Evolutionary conservation across 37 sponge, comb jelly and placozoan species (phyloP).

Genomic region (Geodia barretti): DNA sequence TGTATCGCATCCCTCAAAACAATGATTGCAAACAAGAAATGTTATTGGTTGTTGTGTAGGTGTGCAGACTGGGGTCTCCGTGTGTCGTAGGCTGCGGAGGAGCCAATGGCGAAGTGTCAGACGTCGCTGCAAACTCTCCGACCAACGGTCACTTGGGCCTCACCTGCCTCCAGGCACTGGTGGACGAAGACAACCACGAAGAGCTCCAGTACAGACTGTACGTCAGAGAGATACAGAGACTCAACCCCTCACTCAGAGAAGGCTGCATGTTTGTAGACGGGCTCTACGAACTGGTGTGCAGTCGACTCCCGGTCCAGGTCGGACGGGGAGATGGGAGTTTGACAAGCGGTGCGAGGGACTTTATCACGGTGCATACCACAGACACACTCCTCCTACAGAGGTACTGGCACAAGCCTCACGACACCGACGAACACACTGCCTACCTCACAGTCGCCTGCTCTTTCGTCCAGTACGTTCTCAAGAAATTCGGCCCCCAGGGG

Average conservation of each 20-base stretch:
- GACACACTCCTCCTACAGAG: slow-evolving; percentile 4
- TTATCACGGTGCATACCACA: not conserved
- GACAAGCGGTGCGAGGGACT: not conserved
- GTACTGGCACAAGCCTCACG: slow-evolving; percentile 19
- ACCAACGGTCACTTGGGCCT: not conserved
- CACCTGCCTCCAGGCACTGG: not conserved
- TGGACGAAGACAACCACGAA: not conserved
- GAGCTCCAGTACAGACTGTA: slow-evolving; percentile 1
- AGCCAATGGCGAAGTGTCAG: not conserved
- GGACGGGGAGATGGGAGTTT: not conserved
- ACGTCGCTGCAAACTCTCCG: not conserved
- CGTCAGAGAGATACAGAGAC: slow-evolving; percentile 17
- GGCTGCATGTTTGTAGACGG: slow-evolving; percentile 31
- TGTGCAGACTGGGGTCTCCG: too few relatives aligned
- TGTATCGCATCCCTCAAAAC: too few relatives aligned
- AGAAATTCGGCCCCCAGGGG: slow-evolving; percentile 12
- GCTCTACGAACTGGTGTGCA: slow-evolving; percentile 17
- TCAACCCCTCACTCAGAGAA: slow-evolving; percentile 11
- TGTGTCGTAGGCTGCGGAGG: too few relatives aligned
- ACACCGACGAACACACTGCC: slow-evolving; percentile 8
- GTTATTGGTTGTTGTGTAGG: too few relatives aligned
- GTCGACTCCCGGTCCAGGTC: not conserved
- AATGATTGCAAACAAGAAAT: too few relatives aligned
- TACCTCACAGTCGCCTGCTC: slow-evolving; percentile 30
- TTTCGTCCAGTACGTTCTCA: slow-evolving; percentile 20